Conservation (phyloP, 2,888 invertebrate genomes). For the Orthonevra nobilis region DNA sequence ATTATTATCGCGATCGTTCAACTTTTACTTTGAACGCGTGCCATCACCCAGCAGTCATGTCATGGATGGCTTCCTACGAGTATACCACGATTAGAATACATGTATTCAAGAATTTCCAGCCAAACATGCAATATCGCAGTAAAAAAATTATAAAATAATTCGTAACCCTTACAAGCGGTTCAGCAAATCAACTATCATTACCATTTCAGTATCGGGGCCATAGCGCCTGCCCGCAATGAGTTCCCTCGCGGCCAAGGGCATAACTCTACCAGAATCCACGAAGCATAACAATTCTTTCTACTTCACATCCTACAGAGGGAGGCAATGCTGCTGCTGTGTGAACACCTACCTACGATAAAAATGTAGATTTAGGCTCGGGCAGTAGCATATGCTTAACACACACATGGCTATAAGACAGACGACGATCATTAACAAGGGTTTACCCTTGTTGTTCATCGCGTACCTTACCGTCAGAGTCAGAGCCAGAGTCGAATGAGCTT, state of each 20-base stretch:
- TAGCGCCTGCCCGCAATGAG: conserved; percentile 38
- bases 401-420: conserved; percentile 48
- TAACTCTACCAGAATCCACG: conserved; percentile 25
- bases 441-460: conserved; percentile 29
- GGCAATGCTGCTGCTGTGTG: too few relatives aligned
- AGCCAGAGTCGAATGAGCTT: conserved; percentile 6
- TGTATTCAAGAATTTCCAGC: conserved; percentile 35
- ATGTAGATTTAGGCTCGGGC: conserved; percentile 10
- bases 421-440: conserved; percentile 67
- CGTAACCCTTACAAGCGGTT: conserved; percentile 16
- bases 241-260: conserved; percentile 33
- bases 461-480: conserved; percentile 47
- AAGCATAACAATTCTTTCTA: conserved; percentile 48
- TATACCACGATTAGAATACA: too few relatives aligned
- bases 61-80: conserved; percentile 62
- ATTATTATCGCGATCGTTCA: conserved; percentile 49
- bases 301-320: conserved; percentile 20
- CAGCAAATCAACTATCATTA: conserved; percentile 38
- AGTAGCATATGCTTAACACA: conserved; percentile 48
- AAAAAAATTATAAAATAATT: conserved; percentile 39
- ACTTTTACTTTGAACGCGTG: conserved; percentile 56
- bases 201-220: conserved; percentile 45
- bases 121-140: conserved; percentile 41
- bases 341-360: conserved; percentile 29
- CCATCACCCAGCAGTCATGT: conserved; percentile 52